Evolutionary conservation across 2,888 invertebrate genomes (phyloP).

Genomic region (Xestia sexstrigata): DNA sequence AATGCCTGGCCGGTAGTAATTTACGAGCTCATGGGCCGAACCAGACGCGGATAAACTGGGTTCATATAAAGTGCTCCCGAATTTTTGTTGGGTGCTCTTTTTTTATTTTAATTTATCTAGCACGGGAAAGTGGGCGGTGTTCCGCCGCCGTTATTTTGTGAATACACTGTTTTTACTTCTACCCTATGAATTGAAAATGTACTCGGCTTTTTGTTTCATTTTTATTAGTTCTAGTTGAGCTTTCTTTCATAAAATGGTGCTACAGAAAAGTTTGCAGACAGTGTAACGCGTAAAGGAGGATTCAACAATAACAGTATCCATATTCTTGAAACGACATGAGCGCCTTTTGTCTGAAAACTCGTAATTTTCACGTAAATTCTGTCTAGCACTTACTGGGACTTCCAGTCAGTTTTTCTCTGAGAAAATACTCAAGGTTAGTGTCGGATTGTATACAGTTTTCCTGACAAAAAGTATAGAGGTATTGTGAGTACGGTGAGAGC

Average conservation of each 20-base stretch:
- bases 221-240: constrained; percentile 26
- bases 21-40: constrained; percentile 73
- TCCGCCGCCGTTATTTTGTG: constrained; percentile 59
- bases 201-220: constrained; percentile 14
- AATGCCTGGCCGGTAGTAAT: constrained; percentile 73
- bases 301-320: not conserved
- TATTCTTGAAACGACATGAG: constrained; percentile 12
- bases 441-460: constrained; percentile 29
- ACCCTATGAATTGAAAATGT: constrained; percentile 63
- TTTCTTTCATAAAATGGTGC: constrained; percentile 7
- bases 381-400: constrained; percentile 24
- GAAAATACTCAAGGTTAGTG: constrained; percentile 24
- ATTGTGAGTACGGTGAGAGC: constrained; percentile 46
- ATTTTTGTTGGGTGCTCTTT: constrained; percentile 71
- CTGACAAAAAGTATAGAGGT: constrained; percentile 29
- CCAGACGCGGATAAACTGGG: constrained; percentile 75
- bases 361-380: constrained; percentile 29
- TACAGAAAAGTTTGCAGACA: constrained; percentile 39
- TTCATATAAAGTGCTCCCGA: constrained; percentile 77
- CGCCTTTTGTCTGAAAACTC: not conserved
- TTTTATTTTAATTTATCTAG: constrained; percentile 82
- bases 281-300: not conserved
- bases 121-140: constrained; percentile 72
- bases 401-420: constrained; percentile 9
- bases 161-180: constrained; percentile 62